These are phyloP conservation scores for Cheilosia vernalis DNA, from an alignment of 2,888 invertebrate genomes.

Conservation along the genomic window DNA sequence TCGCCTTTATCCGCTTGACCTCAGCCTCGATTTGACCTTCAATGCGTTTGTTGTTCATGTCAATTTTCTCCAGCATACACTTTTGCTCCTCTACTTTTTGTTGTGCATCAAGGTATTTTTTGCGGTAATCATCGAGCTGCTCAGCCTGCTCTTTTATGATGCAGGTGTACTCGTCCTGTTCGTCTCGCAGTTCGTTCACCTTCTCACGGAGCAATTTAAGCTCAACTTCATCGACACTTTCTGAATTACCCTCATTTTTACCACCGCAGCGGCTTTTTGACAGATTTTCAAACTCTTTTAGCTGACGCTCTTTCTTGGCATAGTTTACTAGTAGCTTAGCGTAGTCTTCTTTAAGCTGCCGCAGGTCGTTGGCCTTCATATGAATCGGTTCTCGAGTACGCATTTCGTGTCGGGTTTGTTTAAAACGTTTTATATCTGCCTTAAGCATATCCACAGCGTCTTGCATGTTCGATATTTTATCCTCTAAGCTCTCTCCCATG, in stretches of 20 bases:
- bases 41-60: constrained; percentile 82
- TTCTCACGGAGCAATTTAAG: constrained; percentile 79
- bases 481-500: constrained; percentile 76
- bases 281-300: constrained; percentile 79
- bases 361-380: constrained; percentile 78
- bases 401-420: constrained; percentile 30
- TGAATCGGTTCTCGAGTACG: not conserved
- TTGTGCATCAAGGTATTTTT: constrained; percentile 81
- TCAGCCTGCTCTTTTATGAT: constrained; percentile 82
- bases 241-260: constrained; percentile 53
- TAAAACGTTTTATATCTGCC: constrained; percentile 76
- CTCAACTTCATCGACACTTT: constrained; percentile 78
- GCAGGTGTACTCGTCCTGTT: constrained; percentile 82
- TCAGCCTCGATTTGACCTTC: constrained; percentile 82
- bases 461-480: constrained; percentile 79
- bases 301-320: constrained; percentile 80
- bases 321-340: constrained; percentile 79
- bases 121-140: constrained; percentile 82
- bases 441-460: constrained; percentile 78
- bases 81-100: constrained; percentile 82
- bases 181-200: constrained; percentile 80
- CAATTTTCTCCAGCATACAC: constrained; percentile 80
- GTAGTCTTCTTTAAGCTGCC: constrained; percentile 81
- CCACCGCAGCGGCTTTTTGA: constrained; percentile 34
- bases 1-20: constrained; percentile 81